Evolutionary conservation across 64 coral and sea anemone genomes (phyloP), one percentile per base, ranked within the genome.

Genomic region (Montipora capricornis): DNA sequence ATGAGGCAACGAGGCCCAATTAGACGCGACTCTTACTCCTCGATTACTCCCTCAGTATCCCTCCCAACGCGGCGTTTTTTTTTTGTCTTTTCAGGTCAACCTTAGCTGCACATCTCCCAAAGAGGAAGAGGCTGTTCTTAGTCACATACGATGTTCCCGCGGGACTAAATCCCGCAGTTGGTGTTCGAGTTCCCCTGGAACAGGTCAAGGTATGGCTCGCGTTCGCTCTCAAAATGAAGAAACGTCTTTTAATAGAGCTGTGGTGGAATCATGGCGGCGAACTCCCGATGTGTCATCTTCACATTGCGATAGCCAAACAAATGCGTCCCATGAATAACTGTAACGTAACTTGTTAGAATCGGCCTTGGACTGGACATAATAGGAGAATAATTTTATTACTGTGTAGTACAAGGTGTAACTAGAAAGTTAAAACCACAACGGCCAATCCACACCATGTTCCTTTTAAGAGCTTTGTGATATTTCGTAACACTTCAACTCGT

Each of bases 181-280:
- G 92, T 79, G 77, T 49, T 61, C 73, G 5, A 96, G 53, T 89
- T 29, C 95, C 24, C 77, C 71, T n/a, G 82, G 73, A 22, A 47
- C 71, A 3, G 53, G 75, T 79, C 20, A 94, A 46, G 91, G 49
- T 22, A 44, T 82, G 52, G 77, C 60, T 29, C 77, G 80, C 20
- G 79, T 79, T 29, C 71, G 88, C 15, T 58, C 74, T 24, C 81
- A 78, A 49, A 93, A 78, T 80, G 76, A 93, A 1, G 92, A 93
- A 62, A 90, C 88, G 6, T 86, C 75, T 20, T n/a, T 96, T 48
- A 93, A 93, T 68, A 92, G 95, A 81, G 80, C 91, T 5, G 81
- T 87, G 16, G 19, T 93, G 44, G 80, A 92, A 60, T 93, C 90
- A 17, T 96, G 95, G 91, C 81, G 91, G 84, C 91, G 80, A 89